These are phyloP conservation scores for Morpho deidamia DNA, from an alignment of 2,888 invertebrate species.

Conservation along the genomic window DNA sequence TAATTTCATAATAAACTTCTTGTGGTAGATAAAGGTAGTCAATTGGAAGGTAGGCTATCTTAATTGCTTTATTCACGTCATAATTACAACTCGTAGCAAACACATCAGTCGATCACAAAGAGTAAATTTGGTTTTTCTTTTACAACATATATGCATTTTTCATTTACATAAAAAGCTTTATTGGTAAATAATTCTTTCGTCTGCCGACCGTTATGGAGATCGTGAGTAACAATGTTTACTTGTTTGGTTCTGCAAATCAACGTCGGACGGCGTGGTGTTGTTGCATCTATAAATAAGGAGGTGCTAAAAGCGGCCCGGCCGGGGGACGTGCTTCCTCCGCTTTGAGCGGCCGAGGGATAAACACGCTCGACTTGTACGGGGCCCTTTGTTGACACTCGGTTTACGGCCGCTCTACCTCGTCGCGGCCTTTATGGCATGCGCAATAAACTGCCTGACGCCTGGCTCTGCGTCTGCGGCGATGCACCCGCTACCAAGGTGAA, in stretches of 20 bases:
- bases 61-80: too few relatives aligned
- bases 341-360: slow-evolving; percentile 72
- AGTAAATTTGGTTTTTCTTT: too few relatives aligned
- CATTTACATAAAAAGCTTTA: neutral
- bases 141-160: too few relatives aligned
- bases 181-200: slow-evolving; percentile 4
- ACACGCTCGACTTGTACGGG: slow-evolving; percentile 58
- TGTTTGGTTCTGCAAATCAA: slow-evolving; percentile 67
- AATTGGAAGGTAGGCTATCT: too few relatives aligned
- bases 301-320: slow-evolving; percentile 74
- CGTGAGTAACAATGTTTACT: slow-evolving; percentile 59
- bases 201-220: slow-evolving; percentile 15
- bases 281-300: slow-evolving; percentile 75
- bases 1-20: too few relatives aligned
- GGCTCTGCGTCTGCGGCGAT: slow-evolving; percentile 23
- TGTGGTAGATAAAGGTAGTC: too few relatives aligned
- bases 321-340: slow-evolving; percentile 73
- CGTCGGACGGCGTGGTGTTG: slow-evolving; percentile 53
- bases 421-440: slow-evolving; percentile 48
- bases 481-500: slow-evolving; percentile 35
- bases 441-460: slow-evolving; percentile 40
- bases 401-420: slow-evolving; percentile 56
- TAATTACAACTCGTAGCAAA: too few relatives aligned
- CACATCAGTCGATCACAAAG: too few relatives aligned
- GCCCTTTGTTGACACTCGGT: slow-evolving; percentile 72